Percentiles rank a stretch among this genome's conserved stretches.
Conservation (phyloP, 2,113 vertebrate species). For the Centropristis striata region DNA sequence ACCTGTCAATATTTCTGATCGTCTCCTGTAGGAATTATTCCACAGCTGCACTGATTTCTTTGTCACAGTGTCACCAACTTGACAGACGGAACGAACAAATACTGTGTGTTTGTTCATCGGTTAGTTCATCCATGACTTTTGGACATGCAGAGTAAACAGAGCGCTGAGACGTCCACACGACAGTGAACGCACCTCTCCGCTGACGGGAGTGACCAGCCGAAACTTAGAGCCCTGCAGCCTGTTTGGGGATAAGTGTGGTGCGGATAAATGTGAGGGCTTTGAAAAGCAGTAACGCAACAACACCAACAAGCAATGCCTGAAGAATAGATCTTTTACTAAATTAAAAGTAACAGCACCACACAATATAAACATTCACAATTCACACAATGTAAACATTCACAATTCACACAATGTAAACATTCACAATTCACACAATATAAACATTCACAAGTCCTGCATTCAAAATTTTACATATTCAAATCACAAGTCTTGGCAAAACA, state of each 20-base stretch:
- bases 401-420: too few relatives aligned
- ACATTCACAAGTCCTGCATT: not conserved
- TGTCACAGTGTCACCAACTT: not conserved
- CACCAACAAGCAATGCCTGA: not conserved
- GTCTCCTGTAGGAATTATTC: slow-evolving; percentile 14
- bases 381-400: too few relatives aligned
- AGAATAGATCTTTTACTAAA: too few relatives aligned
- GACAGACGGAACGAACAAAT: slow-evolving; percentile 9
- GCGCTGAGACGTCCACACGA: not conserved
- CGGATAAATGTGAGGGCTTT: not conserved
- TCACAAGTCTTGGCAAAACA: too few relatives aligned
- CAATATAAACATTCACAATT: too few relatives aligned
- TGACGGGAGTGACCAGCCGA: slow-evolving; percentile 39
- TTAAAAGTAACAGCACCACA: too few relatives aligned
- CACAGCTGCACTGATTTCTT: not conserved
- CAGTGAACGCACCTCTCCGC: slow-evolving; percentile 12
- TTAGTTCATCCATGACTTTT: slow-evolving; percentile 70
- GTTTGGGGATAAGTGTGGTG: not conserved
- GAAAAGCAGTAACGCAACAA: not conserved
- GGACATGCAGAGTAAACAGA: slow-evolving; percentile 60
- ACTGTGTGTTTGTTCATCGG: slow-evolving; percentile 53
- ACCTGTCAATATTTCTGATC: not conserved
- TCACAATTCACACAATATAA: too few relatives aligned
- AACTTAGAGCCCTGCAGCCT: slow-evolving; percentile 15
- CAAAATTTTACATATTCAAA: not conserved